Conservation (phyloP, 2,113 vertebrate genomes). For the Forbesichthys papilliferus region DNA sequence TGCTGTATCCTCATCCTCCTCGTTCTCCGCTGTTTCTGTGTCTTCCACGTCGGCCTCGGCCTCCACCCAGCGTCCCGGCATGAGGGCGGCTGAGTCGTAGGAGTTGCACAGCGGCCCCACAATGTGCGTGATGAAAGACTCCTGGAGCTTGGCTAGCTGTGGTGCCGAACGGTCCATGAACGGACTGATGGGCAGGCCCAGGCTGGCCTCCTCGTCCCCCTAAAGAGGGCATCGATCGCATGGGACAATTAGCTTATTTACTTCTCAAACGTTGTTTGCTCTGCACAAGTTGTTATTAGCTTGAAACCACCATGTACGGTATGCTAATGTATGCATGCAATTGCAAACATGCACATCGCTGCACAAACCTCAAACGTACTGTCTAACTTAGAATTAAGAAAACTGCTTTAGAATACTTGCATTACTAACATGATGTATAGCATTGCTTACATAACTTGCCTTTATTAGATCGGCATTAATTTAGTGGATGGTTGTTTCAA, state of each 20-base stretch:
- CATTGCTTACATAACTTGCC: neutral
- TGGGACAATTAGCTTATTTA: neutral
- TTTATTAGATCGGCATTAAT: no score
- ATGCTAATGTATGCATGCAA: no score
- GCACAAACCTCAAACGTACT: no score
- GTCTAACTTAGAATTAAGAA: no score
- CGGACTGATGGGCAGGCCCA: slow-evolving; percentile 93
- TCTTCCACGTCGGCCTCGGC: slow-evolving; percentile 78
- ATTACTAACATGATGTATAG: neutral
- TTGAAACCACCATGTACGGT: no score
- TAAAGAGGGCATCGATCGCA: slow-evolving; percentile 48
- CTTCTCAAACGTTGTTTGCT: no score
- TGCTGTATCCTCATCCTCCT: slow-evolving; percentile 70
- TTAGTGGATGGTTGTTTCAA: no score
- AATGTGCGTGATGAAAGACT: slow-evolving; percentile 98
- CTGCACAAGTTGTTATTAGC: no score
- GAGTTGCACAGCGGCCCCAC: slow-evolving; percentile 95
- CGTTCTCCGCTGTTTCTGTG: slow-evolving; percentile 76
- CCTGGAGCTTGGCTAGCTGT: slow-evolving; percentile 95
- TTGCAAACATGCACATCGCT: no score
- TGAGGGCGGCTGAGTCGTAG: slow-evolving; percentile 89
- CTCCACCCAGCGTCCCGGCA: slow-evolving; percentile 93
- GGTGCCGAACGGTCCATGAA: slow-evolving; percentile 98
- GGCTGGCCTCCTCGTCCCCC: slow-evolving; percentile 95
- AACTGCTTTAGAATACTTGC: neutral